Evolutionary conservation across 2,888 invertebrate species (phyloP), one percentile per base, ranked within the genome.

Genomic region (Odontocolon sp.): DNA sequence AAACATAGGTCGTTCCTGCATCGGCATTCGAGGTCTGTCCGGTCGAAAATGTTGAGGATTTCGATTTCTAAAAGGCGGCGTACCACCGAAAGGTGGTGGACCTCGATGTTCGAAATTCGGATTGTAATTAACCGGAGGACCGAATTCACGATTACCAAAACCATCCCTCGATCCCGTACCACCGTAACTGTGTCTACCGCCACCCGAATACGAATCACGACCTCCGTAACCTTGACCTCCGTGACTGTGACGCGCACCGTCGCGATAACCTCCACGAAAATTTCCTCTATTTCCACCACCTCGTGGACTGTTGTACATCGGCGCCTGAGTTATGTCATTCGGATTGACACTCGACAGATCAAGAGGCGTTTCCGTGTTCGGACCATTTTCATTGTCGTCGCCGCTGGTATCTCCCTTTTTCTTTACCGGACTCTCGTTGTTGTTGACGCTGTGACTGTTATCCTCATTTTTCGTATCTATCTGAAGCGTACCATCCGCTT

Each of bases 271-370:
- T 2, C 88, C 86, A 0, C 89, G 81, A 61, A 87, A 87, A 63
- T 86, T 85, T 0, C 87, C 82, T 33, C 90, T 69, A 47, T 80
- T 81, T 40, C 92, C 90, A 2, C 92, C 91, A 1, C 92, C 92
- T 1, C 92, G 92, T 61, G 93, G 92, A 4, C 93, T 93, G 18
- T 94, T 94, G 87, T 94, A 94, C 86, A 94, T 92, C 0, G 95
- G 95, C 9, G 92, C 93, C 85, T 94, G 92, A 21, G 89, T 91
- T 0, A 90, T 85, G 3, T 90, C 86, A 14, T 81, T 84, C 0
- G 88, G 83, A 79, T 87, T 85, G 0, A 89, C 82, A 14, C 82
- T 86, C 0, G 85, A 84, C 1, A 87, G 36, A 68, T 89, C 86
- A 6, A 89, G 26, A 0, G 88, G 87, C 1, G 74, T 78, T 16